These are phyloP conservation scores for Rhamphomyia laevipes DNA, from an alignment of 2,888 invertebrate species.

Conservation along the genomic window DNA sequence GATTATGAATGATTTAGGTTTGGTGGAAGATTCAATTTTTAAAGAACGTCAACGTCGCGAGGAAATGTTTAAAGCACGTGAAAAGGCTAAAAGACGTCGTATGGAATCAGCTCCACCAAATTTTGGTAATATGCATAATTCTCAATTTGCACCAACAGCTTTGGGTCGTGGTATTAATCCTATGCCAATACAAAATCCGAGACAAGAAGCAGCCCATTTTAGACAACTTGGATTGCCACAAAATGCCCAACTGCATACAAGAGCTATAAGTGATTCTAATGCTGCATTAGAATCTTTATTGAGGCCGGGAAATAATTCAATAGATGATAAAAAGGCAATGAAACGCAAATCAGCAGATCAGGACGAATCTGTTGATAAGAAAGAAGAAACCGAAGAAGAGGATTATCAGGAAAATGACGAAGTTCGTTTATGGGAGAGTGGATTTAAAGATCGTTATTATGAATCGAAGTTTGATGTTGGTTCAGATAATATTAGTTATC, in stretches of 20 bases:
- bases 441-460: constrained; percentile 97
- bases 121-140: constrained; percentile 55
- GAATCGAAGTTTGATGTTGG: constrained; percentile 84
- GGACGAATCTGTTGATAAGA: constrained; percentile 19
- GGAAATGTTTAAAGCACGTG: constrained; percentile 63
- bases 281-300: constrained; percentile 42
- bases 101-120: constrained; percentile 45
- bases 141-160: constrained; percentile 66
- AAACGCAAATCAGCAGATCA: constrained; percentile 41
- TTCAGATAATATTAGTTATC: constrained; percentile 65
- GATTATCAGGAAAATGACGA: constrained; percentile 76
- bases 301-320: constrained; percentile 30
- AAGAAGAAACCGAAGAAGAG: constrained; percentile 43
- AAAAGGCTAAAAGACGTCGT: constrained; percentile 55
- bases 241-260: constrained; percentile 3
- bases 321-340: constrained; percentile 16
- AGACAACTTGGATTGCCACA: constrained; percentile 47
- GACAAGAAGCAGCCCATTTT: constrained; percentile 55
- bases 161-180: constrained; percentile 44
- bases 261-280: constrained; percentile 14
- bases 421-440: constrained; percentile 89
- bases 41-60: constrained; percentile 81
- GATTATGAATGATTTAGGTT: constrained; percentile 87
- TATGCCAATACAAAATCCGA: constrained; percentile 51
- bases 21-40: constrained; percentile 95